phyloP scores from a whole-genome alignment of 2,113 vertebrate species.

The Camelus bactrianus region DNA sequence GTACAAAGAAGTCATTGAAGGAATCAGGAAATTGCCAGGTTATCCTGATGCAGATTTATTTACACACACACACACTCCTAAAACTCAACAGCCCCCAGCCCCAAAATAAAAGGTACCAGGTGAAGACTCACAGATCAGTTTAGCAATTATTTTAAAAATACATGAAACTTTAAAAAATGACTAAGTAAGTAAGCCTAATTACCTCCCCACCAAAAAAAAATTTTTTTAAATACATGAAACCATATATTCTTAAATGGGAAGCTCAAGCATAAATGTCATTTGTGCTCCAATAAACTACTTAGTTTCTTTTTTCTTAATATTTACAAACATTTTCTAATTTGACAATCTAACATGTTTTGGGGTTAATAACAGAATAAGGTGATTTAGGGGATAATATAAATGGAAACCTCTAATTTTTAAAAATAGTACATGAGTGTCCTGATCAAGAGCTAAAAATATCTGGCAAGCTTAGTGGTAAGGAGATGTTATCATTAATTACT shows the following conservation, averaged over 20 bases:
- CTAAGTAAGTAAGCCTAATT: no score
- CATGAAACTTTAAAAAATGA: not conserved
- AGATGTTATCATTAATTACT: conserved; percentile 78
- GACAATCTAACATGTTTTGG: conserved; percentile 40
- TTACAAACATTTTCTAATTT: not conserved
- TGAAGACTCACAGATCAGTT: conserved; percentile 63
- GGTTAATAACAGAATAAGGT: conserved; percentile 24
- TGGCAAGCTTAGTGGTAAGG: not conserved
- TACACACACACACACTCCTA: not conserved
- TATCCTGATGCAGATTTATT: not conserved
- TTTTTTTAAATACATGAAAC: not conserved
- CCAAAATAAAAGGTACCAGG: conserved; percentile 11
- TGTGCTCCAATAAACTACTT: not conserved
- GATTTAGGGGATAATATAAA: not conserved
- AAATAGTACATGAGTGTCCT: conserved; percentile 8
- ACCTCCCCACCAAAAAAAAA: no score
- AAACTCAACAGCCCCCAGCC: not conserved
- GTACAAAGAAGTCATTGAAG: not conserved
- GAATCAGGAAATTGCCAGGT: not conserved
- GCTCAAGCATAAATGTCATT: not conserved
- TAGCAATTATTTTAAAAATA: conserved; percentile 47
- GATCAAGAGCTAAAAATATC: not conserved
- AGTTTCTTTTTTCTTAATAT: not conserved
- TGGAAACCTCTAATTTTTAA: conserved; percentile 41
- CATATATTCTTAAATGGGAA: not conserved